Percentiles rank a stretch among this genome's conserved stretches.
These are phyloP conservation scores for Eristalis pertinax DNA, from an alignment of 2,888 invertebrate species.

Conservation along the genomic window DNA sequence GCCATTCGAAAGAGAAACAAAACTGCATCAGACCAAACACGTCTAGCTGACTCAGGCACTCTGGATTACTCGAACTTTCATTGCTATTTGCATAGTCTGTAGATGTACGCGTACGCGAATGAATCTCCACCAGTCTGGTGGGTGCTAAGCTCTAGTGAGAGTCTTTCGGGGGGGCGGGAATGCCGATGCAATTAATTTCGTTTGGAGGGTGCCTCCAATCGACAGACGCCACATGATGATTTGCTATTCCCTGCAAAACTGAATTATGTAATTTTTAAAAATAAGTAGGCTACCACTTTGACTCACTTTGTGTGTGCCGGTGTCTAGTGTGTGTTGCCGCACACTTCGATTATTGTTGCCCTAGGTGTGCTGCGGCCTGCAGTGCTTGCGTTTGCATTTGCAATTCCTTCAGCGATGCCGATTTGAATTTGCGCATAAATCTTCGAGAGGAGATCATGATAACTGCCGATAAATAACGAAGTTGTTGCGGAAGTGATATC, in stretches of 20 bases:
- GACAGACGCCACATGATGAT: neutral
- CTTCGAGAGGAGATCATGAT: neutral
- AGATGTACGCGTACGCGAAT: neutral
- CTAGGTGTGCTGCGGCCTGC: neutral
- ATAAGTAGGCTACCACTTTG: neutral
- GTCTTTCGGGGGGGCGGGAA: neutral
- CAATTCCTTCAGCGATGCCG: neutral
- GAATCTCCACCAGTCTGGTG: neutral
- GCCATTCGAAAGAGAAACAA: neutral
- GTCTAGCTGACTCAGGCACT: neutral
- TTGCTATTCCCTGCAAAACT: neutral
- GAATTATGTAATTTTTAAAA: constrained; percentile 1
- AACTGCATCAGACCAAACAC: neutral
- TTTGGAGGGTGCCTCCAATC: neutral
- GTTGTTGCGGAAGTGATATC: neutral
- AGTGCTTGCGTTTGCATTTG: neutral
- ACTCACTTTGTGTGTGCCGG: neutral
- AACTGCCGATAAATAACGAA: neutral
- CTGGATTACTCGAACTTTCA: neutral
- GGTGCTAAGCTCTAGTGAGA: neutral
- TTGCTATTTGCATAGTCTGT: neutral
- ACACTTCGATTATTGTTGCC: neutral
- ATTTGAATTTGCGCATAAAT: neutral
- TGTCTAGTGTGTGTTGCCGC: neutral
- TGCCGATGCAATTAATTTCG: neutral